phyloP scores from a whole-genome alignment of 2,113 vertebrate genomes.

The Gobio gobio region DNA sequence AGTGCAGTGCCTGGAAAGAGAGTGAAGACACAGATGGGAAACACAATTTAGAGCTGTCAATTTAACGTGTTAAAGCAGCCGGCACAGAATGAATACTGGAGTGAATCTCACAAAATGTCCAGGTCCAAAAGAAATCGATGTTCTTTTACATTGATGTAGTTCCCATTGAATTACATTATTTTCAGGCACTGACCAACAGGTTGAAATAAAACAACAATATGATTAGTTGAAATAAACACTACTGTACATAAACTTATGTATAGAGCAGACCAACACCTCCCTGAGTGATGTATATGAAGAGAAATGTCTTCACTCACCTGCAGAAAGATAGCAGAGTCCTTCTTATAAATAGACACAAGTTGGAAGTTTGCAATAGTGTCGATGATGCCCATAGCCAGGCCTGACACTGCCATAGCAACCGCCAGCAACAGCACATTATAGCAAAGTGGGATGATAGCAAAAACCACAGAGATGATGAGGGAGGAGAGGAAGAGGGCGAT shows the following conservation, averaged over 20 bases:
- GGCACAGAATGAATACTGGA: not conserved
- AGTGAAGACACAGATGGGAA: not conserved
- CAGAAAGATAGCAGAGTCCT: slow-evolving; percentile 91
- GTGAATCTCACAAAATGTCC: too few relatives aligned
- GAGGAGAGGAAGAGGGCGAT: slow-evolving; percentile 84
- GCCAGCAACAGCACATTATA: slow-evolving; percentile 86
- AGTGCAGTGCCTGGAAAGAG: slow-evolving; percentile 88
- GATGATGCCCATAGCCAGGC: slow-evolving; percentile 94
- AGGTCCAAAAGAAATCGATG: too few relatives aligned
- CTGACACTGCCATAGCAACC: slow-evolving; percentile 90
- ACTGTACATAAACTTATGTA: not conserved
- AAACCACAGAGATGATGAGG: slow-evolving; percentile 89
- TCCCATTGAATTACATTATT: too few relatives aligned
- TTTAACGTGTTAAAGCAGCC: not conserved
- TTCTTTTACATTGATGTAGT: too few relatives aligned
- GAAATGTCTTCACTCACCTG: slow-evolving; percentile 80
- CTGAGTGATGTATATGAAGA: not conserved
- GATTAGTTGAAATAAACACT: not conserved
- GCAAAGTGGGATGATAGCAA: slow-evolving; percentile 92
- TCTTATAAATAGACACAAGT: slow-evolving; percentile 93
- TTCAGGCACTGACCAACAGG: not conserved
- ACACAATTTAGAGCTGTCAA: not conserved
- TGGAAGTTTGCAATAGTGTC: slow-evolving; percentile 97
- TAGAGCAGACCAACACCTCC: not conserved
- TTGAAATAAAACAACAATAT: not conserved